These are phyloP conservation scores for Andrena cerasifolii DNA, from an alignment of 1,140 invertebrate genomes.

Conservation along the genomic window DNA sequence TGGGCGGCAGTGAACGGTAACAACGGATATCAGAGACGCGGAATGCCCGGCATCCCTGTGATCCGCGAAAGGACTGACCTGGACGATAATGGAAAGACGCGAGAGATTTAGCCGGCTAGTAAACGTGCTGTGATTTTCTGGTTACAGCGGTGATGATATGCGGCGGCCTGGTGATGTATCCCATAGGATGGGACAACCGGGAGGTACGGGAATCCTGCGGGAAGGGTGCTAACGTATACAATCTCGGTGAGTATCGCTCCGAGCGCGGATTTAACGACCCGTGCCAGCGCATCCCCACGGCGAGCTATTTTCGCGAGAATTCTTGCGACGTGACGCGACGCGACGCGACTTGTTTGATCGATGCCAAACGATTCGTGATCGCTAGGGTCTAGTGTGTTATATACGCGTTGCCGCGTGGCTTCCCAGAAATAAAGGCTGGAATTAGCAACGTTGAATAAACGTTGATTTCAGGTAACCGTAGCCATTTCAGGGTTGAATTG, in stretches of 20 bases:
- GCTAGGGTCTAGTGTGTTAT: too few species aligned
- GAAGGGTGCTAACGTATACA: constrained; percentile 84
- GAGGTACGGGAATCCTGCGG: constrained; percentile 88
- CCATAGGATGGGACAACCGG: constrained; percentile 87
- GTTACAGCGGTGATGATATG: constrained; percentile 85
- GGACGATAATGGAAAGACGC: not conserved
- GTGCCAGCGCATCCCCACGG: not conserved
- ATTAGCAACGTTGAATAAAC: not conserved
- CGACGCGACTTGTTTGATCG: too few species aligned
- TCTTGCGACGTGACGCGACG: not conserved
- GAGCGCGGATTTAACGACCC: constrained; percentile 35
- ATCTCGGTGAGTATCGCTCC: constrained; percentile 84
- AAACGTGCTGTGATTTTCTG: constrained; percentile 41
- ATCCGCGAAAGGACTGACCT: not conserved
- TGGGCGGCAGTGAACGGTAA: not conserved
- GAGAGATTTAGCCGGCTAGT: not conserved
- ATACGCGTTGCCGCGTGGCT: too few species aligned
- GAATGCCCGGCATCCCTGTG: not conserved
- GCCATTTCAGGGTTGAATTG: too few species aligned
- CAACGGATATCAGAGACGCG: too few species aligned
- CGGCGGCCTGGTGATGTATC: constrained; percentile 85
- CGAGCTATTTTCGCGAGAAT: not conserved
- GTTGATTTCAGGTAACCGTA: not conserved
- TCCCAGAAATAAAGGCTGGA: too few species aligned
- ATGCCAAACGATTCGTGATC: too few species aligned